Conservation (phyloP, 2,888 invertebrate genomes). For the Spatulosminthurus flaviceps region DNA sequence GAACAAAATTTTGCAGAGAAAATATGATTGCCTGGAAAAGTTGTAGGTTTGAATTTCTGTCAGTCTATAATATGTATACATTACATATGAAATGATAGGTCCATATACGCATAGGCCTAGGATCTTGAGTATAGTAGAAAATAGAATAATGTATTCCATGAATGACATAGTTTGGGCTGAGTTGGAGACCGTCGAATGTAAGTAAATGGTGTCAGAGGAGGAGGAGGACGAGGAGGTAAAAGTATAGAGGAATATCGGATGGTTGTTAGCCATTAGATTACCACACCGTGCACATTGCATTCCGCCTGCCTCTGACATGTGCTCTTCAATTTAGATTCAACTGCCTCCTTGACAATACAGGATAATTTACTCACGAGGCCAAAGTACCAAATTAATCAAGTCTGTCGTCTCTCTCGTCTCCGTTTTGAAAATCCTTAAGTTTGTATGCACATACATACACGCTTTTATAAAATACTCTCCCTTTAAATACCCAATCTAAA, state of each 20-base stretch:
- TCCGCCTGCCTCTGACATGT: conserved; percentile 31
- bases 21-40: too few species aligned
- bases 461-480: too few species aligned
- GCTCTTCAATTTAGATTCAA: conserved; percentile 26
- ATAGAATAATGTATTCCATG: conserved; percentile 7
- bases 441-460: too few species aligned
- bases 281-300: conserved; percentile 6
- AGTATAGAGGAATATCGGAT: background rate
- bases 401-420: conserved; percentile 40
- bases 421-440: too few species aligned
- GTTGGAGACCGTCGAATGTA: background rate
- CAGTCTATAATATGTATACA: too few species aligned
- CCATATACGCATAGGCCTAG: too few species aligned
- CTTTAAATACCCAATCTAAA: background rate
- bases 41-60: too few species aligned
- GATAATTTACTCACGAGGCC: conserved; percentile 46
- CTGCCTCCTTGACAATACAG: conserved; percentile 44
- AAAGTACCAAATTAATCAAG: conserved; percentile 46
- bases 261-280: conserved; percentile 12
- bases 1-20: too few species aligned
- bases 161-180: background rate
- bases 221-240: too few species aligned
- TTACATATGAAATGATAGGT: too few species aligned
- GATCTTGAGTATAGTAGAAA: too few species aligned
- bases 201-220: conserved; percentile 18